Evolutionary conservation across 2,113 vertebrate species (phyloP).

Genomic region (Salminus brasiliensis): DNA sequence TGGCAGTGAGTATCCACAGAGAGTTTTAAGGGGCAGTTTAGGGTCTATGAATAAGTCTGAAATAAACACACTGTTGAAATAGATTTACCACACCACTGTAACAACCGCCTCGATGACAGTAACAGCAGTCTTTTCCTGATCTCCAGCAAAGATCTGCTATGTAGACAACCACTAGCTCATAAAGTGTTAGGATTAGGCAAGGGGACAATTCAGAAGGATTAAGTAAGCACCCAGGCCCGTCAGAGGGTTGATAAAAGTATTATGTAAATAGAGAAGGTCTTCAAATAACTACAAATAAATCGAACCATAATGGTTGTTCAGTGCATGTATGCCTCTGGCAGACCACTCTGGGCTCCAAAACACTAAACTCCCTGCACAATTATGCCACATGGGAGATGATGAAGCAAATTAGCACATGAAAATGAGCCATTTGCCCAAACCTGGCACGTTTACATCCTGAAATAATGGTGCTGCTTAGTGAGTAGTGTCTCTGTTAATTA

Average conservation of each 20-base stretch:
- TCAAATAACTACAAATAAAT: neutral
- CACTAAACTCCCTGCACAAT: too few relatives aligned
- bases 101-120: too few relatives aligned
- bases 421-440: neutral
- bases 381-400: too few relatives aligned
- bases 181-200: neutral
- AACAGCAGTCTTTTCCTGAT: too few relatives aligned
- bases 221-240: neutral
- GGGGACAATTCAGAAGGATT: neutral
- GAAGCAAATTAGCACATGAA: neutral
- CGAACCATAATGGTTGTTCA: too few relatives aligned
- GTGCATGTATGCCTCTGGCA: too few relatives aligned
- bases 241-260: neutral
- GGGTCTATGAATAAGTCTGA: conserved; percentile 1
- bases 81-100: neutral
- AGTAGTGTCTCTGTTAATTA: neutral
- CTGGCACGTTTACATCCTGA: neutral
- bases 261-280: neutral
- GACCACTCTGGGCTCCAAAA: too few relatives aligned
- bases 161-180: too few relatives aligned
- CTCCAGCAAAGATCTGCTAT: neutral
- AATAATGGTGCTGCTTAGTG: neutral
- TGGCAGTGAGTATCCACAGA: conserved; percentile 9
- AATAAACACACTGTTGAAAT: neutral
- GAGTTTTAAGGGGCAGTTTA: neutral